Evolutionary conservation across 2,797 vertebrate genomes (phyloP), one percentile per base, ranked within the genome.

Genomic region (Echiichthys vipera): DNA sequence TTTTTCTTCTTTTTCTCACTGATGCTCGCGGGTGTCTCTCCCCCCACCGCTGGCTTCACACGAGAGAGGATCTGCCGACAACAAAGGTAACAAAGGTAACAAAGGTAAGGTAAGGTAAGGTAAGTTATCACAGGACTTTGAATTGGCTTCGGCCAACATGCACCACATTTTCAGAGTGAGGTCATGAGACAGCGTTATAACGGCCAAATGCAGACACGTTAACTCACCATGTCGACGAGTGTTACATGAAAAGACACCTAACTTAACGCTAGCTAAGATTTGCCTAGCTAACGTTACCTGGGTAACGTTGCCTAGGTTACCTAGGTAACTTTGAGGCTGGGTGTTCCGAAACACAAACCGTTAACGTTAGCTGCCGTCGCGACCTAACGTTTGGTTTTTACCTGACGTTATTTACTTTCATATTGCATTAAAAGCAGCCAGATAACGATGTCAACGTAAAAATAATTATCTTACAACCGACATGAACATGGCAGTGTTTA

Each of bases 1-100:
- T 94, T 97, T 70, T 92, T 95, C 84, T 94, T 96, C 75, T 95
- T 95, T 54, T 94, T 96, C 74, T 97, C 96, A 17, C 78, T 76
- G 42, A 92, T 83, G 66, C 86, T 93, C 11, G 70, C 77, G 1
- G 84, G 65, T 1, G 82, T 40, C 63, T 96, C 94, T 74, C 91
- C 93, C 15, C 92, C 95, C 7, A 98, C 93, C 0, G 97, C 98
- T 32, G 98, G 98, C 71, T 98, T 99, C 76, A 96, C 91, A 13
- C 98, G 94, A 37, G 95, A 96, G n/a, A 96, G 88, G 64, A 95
- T 94, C 95, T 96, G 55, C 18, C 14, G n/a, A n/a, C n/a, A n/a
- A n/a, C n/a, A n/a, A n/a, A n/a, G n/a, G n/a, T n/a, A n/a, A n/a
- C n/a, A n/a, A n/a, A n/a, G n/a, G n/a, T n/a, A n/a, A n/a, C n/a